Evolutionary conservation across 1,140 invertebrate genomes (phyloP), one percentile per base, ranked within the genome.

Genomic region (Lepidotrigona ventralis): DNA sequence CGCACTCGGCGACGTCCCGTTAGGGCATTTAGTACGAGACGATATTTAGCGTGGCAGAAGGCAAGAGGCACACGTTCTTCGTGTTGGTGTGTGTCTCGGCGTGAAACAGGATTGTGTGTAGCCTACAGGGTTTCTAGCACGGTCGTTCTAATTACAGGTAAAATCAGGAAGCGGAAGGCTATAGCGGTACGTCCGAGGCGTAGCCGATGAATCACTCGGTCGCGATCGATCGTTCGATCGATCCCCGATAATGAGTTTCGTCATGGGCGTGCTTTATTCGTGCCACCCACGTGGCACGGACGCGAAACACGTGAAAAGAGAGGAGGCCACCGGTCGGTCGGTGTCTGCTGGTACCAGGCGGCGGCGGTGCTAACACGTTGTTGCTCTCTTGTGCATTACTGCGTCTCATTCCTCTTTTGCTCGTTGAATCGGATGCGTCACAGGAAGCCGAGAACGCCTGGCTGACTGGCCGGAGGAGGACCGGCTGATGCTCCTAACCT

Each of bases 291-390:
- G 76, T 72, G 76, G 68, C n/a, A 9, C 58, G 64, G 29, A 68
- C 74, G 74, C 73, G 63, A 81, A 82, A 87, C 75, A 82, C 84
- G 81, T 86, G 79, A 85, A 87, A 46, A 89, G 80, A 89, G 77
- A 81, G 84, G 80, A 81, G 84, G 72, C 81, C 39, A 46, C 39
- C 39, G 39, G 79, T 74, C 79, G 79, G 90, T 74, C 73, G 78
- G 90, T 90, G 90, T 89, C 90, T 90, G 90, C 85, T 75, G 63
- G 90, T 91, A 89, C 90, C 90, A 91, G 88, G 86, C 90, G 77
- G 39, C 39, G 39, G 39, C 90, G 74, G 33, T 33, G 33, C 0
- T 33, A 33, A 33, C 33, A 60, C 23, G 23, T 60, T 60, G 73
- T 60, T 60, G 80, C 64, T 29, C 17, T 66, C 26, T 26, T 56